Evolutionary conservation across 2,113 vertebrate species (phyloP), one percentile per base, ranked within the genome.

Genomic region (Halcyon malimbica): DNA sequence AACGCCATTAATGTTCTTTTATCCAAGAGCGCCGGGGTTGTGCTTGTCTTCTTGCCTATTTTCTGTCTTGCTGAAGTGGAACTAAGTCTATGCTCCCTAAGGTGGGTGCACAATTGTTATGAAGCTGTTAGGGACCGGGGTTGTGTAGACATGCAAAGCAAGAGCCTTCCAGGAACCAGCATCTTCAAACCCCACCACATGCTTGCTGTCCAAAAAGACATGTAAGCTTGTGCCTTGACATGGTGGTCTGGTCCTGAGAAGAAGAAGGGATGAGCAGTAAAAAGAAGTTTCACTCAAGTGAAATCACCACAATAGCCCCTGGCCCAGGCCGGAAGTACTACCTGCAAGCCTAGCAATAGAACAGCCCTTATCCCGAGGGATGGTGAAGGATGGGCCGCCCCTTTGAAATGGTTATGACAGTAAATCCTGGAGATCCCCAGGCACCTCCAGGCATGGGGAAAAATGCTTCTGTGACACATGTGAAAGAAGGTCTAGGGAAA

Each of bases 1-100:
- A 96, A 87, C 41, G 1, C 80, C 74, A 94, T 89, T 96, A 95
- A 84, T 79, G 95, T 53, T 68, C 92, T 93, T 96, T 95, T 69
- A 89, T 89, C 95, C 94, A 51, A 35, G 71, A 94, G 80, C 2
- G 0, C 46, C 3, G 0, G 65, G 69, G 86, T 44, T 93, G 64
- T 35, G 15, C 65, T 91, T 90, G 48, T 54, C 65, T 89, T 65
- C 83, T 85, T 82, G 86, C 79, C 83, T 95, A 50, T 94, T 91
- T 93, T 89, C 73, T 69, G n/a, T 79, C 83, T 91, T 89, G 86
- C 83, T 91, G 87, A 80, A 93, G 92, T 82, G 86, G 83, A 96
- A 65, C 89, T 53, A 57, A 94, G 81, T 69, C 70, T 65, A 37
- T 69, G 65, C 70, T 87, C 74, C 79, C 87, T 46, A 29, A 87